phyloP scores from a whole-genome alignment of 2,888 invertebrate genomes.

The Leucophenga montana region DNA sequence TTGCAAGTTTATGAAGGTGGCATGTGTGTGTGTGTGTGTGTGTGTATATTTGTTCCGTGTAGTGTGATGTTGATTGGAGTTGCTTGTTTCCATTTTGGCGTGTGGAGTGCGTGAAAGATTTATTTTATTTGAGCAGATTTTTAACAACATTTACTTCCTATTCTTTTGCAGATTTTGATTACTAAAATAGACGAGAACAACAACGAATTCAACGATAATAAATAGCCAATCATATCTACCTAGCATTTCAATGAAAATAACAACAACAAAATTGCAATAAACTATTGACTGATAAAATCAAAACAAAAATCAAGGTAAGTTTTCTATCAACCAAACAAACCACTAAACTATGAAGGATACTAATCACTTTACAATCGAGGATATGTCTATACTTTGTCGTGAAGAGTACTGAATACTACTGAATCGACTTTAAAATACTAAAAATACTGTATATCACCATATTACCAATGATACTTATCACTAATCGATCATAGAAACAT shows the following conservation, averaged over 20 bases:
- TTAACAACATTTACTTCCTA: not conserved
- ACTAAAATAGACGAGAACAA: slow-evolving; percentile 7
- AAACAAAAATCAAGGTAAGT: slow-evolving; percentile 34
- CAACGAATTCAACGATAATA: slow-evolving; percentile 20
- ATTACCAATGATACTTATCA: too few species aligned
- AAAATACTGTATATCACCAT: too few species aligned
- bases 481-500: too few species aligned
- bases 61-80: not conserved
- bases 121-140: slow-evolving; percentile 7
- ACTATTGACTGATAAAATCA: slow-evolving; percentile 5
- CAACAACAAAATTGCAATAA: not conserved
- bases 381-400: too few species aligned
- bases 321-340: not conserved
- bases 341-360: not conserved
- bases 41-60: not conserved
- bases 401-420: too few species aligned
- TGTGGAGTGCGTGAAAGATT: slow-evolving; percentile 18
- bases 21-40: slow-evolving; percentile 7
- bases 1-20: not conserved
- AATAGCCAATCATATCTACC: not conserved
- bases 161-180: slow-evolving; percentile 15
- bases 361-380: not conserved
- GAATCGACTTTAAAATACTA: too few species aligned
- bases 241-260: not conserved
- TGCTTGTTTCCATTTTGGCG: not conserved